Evolutionary conservation across 2,113 vertebrate genomes (phyloP).

Genomic region (Vireo altiloquus): DNA sequence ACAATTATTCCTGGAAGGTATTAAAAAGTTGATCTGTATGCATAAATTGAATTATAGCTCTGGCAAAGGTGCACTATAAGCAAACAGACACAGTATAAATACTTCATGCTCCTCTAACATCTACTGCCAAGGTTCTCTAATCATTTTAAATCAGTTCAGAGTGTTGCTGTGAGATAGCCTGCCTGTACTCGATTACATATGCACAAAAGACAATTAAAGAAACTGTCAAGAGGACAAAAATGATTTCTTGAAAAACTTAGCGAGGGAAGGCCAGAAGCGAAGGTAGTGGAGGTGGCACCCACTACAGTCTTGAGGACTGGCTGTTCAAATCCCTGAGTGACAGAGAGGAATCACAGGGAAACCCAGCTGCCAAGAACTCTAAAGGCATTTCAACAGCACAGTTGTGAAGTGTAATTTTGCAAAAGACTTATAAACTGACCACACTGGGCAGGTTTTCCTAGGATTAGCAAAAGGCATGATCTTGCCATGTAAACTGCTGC

Average conservation of each 20-base stretch:
- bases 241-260: background rate
- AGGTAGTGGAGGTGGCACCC: background rate
- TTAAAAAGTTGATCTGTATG: background rate
- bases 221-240: background rate
- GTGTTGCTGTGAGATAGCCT: background rate
- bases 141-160: background rate
- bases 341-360: background rate
- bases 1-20: constrained; percentile 53
- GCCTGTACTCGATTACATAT: background rate
- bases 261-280: background rate
- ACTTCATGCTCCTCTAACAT: background rate
- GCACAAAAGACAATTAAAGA: background rate
- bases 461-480: background rate
- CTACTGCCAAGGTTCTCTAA: constrained; percentile 1
- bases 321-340: constrained; percentile 5
- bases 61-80: constrained; percentile 24
- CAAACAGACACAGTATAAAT: constrained; percentile 4
- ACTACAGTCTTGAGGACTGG: background rate
- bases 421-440: constrained; percentile 51
- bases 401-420: constrained; percentile 37
- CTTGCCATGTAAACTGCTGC: constrained; percentile 18
- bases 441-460: constrained; percentile 29
- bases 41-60: constrained; percentile 24
- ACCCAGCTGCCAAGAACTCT: background rate
- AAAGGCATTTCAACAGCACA: constrained; percentile 46